phyloP scores from a whole-genome alignment of 2,113 vertebrate genomes.

The Sceloporus tristichus region DNA sequence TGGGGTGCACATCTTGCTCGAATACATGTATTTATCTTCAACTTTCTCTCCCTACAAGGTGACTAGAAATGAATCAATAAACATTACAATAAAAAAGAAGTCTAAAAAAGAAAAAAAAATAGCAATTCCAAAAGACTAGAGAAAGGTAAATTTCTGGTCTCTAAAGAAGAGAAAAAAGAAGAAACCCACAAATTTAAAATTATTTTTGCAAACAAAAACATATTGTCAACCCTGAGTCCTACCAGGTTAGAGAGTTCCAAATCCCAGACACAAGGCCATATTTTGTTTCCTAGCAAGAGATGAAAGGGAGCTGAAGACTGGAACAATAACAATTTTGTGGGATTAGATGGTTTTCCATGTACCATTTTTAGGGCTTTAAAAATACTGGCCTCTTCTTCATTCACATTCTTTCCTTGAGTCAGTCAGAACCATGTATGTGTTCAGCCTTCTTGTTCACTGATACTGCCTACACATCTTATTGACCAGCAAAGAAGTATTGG shows the following conservation, averaged over 20 bases:
- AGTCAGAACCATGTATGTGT: neutral
- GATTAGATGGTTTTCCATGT: neutral
- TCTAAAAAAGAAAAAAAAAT: neutral
- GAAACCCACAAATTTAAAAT: neutral
- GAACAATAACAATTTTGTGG: neutral
- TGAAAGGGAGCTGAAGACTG: neutral
- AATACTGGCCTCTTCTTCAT: neutral
- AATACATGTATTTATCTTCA: neutral
- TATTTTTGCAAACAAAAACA: neutral
- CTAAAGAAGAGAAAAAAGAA: neutral
- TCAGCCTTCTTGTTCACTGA: neutral
- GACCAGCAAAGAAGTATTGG: neutral
- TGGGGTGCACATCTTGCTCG: neutral
- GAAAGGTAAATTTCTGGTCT: neutral
- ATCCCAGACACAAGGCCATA: neutral
- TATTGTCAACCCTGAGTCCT: no score
- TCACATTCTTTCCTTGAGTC: neutral
- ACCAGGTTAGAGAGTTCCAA: neutral
- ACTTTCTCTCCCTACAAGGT: neutral
- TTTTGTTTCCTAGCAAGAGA: neutral
- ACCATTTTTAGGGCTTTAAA: neutral
- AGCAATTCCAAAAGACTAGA: neutral
- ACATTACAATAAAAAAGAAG: neutral
- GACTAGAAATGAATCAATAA: neutral
- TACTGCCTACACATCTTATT: neutral